Percentiles rank a stretch among this genome's conserved stretches.
Evolutionary conservation across 2,888 invertebrate species (phyloP).

Genomic region (Lithophane semibrunnea): DNA sequence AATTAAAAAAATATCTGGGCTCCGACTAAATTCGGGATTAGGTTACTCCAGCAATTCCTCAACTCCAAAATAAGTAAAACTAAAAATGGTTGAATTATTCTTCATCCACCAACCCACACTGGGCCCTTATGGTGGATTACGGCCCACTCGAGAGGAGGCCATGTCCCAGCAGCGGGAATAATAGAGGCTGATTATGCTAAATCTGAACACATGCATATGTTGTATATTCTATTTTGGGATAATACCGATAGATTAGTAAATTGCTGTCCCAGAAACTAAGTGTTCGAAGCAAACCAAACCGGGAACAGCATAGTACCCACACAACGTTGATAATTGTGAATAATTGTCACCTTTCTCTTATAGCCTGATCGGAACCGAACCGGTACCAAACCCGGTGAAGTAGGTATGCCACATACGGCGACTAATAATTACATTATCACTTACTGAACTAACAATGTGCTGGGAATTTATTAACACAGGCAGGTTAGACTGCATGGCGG

Average conservation of each 20-base stretch:
- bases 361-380: slow-evolving; percentile 54
- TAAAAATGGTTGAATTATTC: neutral
- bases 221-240: neutral
- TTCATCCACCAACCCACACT: neutral
- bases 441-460: slow-evolving; percentile 21
- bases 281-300: neutral
- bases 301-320: neutral
- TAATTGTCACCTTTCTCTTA: slow-evolving; percentile 65
- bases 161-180: too few relatives aligned
- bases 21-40: neutral
- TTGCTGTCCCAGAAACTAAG: neutral
- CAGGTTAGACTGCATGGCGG: slow-evolving; percentile 4
- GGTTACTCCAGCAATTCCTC: too few relatives aligned
- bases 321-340: slow-evolving; percentile 41
- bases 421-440: slow-evolving; percentile 60
- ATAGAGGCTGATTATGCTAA: neutral
- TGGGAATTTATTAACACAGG: slow-evolving; percentile 8
- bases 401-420: slow-evolving; percentile 27
- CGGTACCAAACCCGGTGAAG: slow-evolving; percentile 45
- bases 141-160: too few relatives aligned
- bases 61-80: neutral
- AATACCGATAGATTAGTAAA: neutral
- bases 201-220: neutral
- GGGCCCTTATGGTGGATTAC: too few relatives aligned
- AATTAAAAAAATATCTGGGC: neutral